A percentile compares a stretch with the other conserved stretches of the same genome.
Evolutionary conservation across 1,140 invertebrate species (phyloP).

Genomic region (Diorhabda elongata): DNA sequence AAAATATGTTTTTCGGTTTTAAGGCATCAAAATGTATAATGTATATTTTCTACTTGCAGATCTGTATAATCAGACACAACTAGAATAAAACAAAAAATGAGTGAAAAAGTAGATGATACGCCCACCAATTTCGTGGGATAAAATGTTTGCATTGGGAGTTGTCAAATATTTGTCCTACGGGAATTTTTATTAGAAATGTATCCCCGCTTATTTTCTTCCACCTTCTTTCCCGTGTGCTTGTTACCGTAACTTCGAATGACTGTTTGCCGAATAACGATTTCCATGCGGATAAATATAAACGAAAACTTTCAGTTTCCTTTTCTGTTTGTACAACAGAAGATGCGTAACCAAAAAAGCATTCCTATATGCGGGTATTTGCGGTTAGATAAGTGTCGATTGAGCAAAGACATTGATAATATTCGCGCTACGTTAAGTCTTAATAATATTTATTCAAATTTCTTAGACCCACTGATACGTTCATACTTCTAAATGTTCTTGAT

Average conservation of each 20-base stretch:
- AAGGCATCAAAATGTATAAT: no score
- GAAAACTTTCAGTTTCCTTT: background rate
- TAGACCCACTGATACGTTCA: no score
- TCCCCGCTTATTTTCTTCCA: background rate
- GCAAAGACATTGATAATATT: no score
- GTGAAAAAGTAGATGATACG: background rate
- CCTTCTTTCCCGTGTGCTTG: background rate
- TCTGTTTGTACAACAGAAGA: background rate
- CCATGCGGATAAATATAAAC: conserved; percentile 1
- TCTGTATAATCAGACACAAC: no score
- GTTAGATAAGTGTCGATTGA: no score
- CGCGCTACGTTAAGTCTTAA: no score
- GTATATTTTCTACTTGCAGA: no score
- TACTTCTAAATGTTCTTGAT: no score
- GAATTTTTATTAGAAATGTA: conserved; percentile 21
- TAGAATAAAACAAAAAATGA: no score
- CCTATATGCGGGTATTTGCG: no score
- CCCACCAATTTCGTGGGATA: conserved; percentile 12
- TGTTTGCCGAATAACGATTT: conserved; percentile 7
- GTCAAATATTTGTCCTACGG: conserved; percentile 18
- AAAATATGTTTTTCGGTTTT: no score
- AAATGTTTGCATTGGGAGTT: conserved; percentile 19
- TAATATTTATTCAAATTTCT: no score
- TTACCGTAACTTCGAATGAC: conserved; percentile 4
- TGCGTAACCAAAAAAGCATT: background rate